Percentiles rank a stretch among this genome's conserved stretches.
Conservation (phyloP, 1,140 invertebrate genomes). For the Thereuonema tuberculata region DNA sequence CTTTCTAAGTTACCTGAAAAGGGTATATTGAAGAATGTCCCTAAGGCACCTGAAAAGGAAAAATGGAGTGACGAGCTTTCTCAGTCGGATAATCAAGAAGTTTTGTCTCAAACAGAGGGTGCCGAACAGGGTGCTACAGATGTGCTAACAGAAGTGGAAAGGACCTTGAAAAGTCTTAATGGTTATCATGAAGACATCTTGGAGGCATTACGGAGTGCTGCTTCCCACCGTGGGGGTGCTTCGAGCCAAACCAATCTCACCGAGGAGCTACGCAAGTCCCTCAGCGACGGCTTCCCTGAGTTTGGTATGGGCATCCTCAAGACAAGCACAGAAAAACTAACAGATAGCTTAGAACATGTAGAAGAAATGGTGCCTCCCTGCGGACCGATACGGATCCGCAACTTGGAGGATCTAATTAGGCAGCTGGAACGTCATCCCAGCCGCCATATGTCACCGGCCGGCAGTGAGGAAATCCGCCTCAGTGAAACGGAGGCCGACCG, state of each 20-base stretch:
- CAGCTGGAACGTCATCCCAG: slow-evolving; percentile 77
- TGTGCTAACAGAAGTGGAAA: slow-evolving; percentile 49
- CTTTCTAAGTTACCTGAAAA: slow-evolving; percentile 65
- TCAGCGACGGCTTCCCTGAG: slow-evolving; percentile 22
- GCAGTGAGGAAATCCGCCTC: slow-evolving; percentile 79
- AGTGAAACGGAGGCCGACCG: slow-evolving; percentile 80
- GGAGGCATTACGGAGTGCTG: slow-evolving; percentile 66
- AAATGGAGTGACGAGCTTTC: slow-evolving; percentile 48
- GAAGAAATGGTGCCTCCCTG: slow-evolving; percentile 27
- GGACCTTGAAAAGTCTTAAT: slow-evolving; percentile 69
- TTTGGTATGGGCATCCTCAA: slow-evolving; percentile 23
- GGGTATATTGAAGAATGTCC: slow-evolving; percentile 61
- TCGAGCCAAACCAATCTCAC: slow-evolving; percentile 13
- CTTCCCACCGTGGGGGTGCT: slow-evolving; percentile 46
- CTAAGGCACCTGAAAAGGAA: slow-evolving; percentile 25
- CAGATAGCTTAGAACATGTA: slow-evolving; percentile 36
- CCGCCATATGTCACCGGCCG: slow-evolving; percentile 67
- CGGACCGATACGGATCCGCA: slow-evolving; percentile 54
- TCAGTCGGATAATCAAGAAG: slow-evolving; percentile 46
- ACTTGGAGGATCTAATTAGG: slow-evolving; percentile 76
- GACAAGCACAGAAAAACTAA: slow-evolving; percentile 47
- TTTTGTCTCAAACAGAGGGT: slow-evolving; percentile 23
- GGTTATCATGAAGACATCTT: slow-evolving; percentile 86
- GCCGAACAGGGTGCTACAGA: slow-evolving; percentile 24
- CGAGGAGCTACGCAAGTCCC: slow-evolving; percentile 21